These are phyloP conservation scores for Promerops cafer DNA, from an alignment of 2,113 vertebrate species.

Conservation along the genomic window DNA sequence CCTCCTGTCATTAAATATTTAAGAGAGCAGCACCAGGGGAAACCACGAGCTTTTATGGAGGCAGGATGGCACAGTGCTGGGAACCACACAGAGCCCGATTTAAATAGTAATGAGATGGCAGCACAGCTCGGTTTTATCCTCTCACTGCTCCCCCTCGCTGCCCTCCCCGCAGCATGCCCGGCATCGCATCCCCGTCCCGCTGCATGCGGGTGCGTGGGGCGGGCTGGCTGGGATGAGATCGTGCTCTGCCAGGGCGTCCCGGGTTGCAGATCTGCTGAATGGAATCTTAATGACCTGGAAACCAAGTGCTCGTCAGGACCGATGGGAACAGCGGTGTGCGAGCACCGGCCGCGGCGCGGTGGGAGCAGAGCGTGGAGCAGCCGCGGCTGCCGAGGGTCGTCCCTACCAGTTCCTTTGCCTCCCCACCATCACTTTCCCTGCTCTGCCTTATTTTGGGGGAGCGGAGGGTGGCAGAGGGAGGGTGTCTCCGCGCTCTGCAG, in stretches of 20 bases:
- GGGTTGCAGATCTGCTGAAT: neutral
- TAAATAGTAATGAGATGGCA: neutral
- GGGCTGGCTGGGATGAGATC: neutral
- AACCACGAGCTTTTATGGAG: neutral
- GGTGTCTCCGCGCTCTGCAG: neutral
- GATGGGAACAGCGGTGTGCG: rapidly evolving
- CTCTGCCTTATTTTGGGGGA: neutral
- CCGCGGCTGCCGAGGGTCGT: rapidly evolving
- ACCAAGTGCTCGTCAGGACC: rapidly evolving
- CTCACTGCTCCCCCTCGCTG: neutral
- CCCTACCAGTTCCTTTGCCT: neutral
- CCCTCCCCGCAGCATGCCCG: neutral
- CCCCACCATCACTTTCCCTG: neutral
- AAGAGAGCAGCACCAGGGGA: neutral
- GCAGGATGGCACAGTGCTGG: neutral
- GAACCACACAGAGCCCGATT: neutral
- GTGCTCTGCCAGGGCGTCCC: neutral
- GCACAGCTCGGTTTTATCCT: neutral
- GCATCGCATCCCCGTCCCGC: neutral
- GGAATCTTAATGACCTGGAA: neutral
- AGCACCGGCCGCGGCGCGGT: rapidly evolving
- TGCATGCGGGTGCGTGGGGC: neutral
- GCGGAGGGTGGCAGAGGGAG: neutral
- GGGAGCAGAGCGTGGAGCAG: neutral
- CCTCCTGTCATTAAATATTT: slow-evolving; percentile 27